Evolutionary conservation across 2,797 vertebrate species (phyloP).

Genomic region (Tauraco hartlaubi): DNA sequence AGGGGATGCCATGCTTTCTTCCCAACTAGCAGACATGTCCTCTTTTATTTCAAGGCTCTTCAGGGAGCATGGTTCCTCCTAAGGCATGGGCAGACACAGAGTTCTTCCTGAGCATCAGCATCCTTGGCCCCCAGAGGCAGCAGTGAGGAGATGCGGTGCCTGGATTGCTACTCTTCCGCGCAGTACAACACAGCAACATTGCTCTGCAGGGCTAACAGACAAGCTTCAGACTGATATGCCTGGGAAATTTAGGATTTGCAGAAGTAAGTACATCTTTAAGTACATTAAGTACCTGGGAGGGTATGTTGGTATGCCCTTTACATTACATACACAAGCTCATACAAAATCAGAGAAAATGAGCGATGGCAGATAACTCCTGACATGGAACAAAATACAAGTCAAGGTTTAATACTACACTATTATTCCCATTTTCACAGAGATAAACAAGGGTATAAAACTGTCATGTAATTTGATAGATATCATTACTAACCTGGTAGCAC

Average conservation of each 20-base stretch:
- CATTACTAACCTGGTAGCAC: not conserved
- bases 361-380: not conserved
- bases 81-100: not conserved
- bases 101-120: not conserved
- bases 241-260: not conserved
- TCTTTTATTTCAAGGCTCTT: not conserved
- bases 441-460: not conserved
- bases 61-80: not conserved
- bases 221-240: not conserved
- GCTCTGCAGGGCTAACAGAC: not conserved
- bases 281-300: not conserved
- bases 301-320: not conserved
- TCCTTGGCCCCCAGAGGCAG: not conserved
- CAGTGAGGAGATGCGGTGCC: not conserved
- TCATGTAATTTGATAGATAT: conserved; percentile 7
- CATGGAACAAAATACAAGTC: not conserved
- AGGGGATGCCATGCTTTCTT: not conserved
- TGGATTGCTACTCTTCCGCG: not conserved
- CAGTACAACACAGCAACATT: not conserved
- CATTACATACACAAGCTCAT: not conserved
- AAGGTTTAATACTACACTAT: not conserved
- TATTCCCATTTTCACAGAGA: conserved; percentile 16
- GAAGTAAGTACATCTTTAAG: not conserved
- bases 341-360: not conserved
- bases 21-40: not conserved